Percentiles rank a stretch among this genome's conserved stretches.
Evolutionary conservation across 2,888 invertebrate genomes (phyloP).

Genomic region (Drosophila subquinaria): DNA sequence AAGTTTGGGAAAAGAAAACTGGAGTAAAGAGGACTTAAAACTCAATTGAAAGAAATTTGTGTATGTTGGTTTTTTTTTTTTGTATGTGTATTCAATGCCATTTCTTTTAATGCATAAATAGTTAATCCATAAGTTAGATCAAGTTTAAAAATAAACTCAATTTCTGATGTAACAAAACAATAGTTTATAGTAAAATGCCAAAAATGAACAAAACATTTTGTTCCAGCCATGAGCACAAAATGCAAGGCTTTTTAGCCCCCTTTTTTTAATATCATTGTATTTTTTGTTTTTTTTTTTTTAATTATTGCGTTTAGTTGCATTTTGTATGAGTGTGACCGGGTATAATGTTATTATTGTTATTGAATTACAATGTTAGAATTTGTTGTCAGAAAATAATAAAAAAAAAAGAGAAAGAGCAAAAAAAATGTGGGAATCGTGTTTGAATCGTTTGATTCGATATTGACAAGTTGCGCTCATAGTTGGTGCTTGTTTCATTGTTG

Average conservation of each 20-base stretch:
- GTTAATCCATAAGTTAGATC: conserved; percentile 46
- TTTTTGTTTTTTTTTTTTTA: conserved; percentile 5
- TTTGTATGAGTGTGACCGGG: conserved; percentile 14
- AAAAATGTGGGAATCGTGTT: conserved; percentile 16
- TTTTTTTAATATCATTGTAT: conserved; percentile 30
- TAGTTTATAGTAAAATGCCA: conserved; percentile 43
- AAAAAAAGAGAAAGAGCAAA: conserved; percentile 10
- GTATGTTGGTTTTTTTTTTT: conserved; percentile 39
- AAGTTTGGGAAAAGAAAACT: neutral
- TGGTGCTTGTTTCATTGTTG: conserved; percentile 36
- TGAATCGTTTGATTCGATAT: conserved; percentile 17
- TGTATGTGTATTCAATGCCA: conserved; percentile 54
- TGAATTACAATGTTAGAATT: conserved; percentile 65
- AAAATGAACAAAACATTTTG: conserved; percentile 31
- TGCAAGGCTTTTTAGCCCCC: neutral
- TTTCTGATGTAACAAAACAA: conserved; percentile 35
- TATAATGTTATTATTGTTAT: conserved; percentile 14
- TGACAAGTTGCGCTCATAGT: conserved; percentile 41
- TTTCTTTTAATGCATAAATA: conserved; percentile 38
- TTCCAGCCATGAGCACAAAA: conserved; percentile 37
- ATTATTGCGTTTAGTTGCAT: conserved; percentile 1
- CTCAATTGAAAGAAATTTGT: conserved; percentile 51
- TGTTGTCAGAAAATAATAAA: conserved; percentile 27
- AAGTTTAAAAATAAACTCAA: conserved; percentile 45
- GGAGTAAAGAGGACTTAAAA: neutral